Evolutionary conservation across 2,113 vertebrate species (phyloP), one percentile per base, ranked within the genome.

Genomic region (Phyllopteryx taeniolatus): DNA sequence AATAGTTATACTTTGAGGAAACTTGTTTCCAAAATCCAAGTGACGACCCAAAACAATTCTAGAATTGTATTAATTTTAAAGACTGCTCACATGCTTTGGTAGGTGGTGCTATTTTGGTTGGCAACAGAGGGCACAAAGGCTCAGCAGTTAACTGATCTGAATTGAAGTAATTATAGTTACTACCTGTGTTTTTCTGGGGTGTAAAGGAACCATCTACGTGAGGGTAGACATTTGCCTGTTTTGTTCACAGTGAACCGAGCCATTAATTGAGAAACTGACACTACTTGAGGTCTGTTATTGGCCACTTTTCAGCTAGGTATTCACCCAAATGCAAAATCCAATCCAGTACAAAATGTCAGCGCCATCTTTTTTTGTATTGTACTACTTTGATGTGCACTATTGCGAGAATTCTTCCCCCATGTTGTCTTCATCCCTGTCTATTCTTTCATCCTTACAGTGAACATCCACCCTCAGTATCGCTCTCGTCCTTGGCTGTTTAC

Each of bases 371-470:
- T 35, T 61, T 61, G 14, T 14, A 27, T n/a, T 71, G 68, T 19
- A 47, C 22, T 8, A 68, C 2, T 61, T 20, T 20, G 33, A 67
- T 46, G 14, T 72, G 14, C 27, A 39, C 35, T 15, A 27, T 27
- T 31, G 33, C 22, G 35, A 57, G n/a, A 12, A 44, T 64, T 51
- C 8, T 13, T 71, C 54, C 68, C 54, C 54, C 33, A 65, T 63
- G 59, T 78, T 81, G 83, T 85, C 82, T 74, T 81, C 77, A 81
- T 76, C 74, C 73, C 22, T 77, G 80, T 73, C 49, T 79, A 47
- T 47, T 73, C 74, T 63, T 70, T 74, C 66, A 75, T 68, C 67
- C 72, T 80, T 84, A 77, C 80, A 77, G 82, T 80, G 66, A 64
- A 71, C 31, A 60, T 60, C 33, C 69, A 67, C 61, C 65, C 51